These are phyloP conservation scores for Acrobasis repandana DNA, from an alignment of 2,888 invertebrate genomes.

Conservation along the genomic window DNA sequence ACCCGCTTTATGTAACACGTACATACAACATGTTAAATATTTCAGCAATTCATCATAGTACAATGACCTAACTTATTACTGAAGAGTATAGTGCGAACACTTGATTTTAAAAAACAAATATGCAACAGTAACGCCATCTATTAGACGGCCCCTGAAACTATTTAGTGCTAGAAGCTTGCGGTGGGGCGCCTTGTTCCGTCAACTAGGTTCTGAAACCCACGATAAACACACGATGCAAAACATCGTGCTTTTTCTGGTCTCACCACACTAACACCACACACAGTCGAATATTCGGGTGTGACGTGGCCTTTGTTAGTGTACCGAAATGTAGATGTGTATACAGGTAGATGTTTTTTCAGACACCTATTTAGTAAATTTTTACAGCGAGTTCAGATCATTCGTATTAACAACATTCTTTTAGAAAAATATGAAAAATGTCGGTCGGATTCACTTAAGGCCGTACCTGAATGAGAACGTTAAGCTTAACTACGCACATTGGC, in stretches of 20 bases:
- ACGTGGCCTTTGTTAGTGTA: too few relatives aligned
- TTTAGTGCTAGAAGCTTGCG: constrained; percentile 4
- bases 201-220: neutral
- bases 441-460: too few relatives aligned
- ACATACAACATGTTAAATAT: neutral
- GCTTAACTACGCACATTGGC: too few relatives aligned
- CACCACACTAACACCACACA: too few relatives aligned
- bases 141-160: neutral
- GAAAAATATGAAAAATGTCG: too few relatives aligned
- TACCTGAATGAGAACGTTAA: too few relatives aligned
- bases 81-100: neutral
- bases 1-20: neutral
- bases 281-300: too few relatives aligned
- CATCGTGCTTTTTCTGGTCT: neutral
- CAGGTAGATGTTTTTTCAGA: too few relatives aligned
- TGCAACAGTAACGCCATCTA: constrained; percentile 7
- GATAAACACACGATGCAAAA: neutral
- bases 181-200: neutral
- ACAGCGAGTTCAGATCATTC: too few relatives aligned
- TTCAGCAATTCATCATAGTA: neutral
- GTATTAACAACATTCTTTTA: too few relatives aligned
- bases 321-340: too few relatives aligned
- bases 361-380: too few relatives aligned
- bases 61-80: neutral
- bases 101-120: neutral